Evolutionary conservation across 2,888 invertebrate species (phyloP), one percentile per base, ranked within the genome.

Genomic region (Luffia ferchaultella): DNA sequence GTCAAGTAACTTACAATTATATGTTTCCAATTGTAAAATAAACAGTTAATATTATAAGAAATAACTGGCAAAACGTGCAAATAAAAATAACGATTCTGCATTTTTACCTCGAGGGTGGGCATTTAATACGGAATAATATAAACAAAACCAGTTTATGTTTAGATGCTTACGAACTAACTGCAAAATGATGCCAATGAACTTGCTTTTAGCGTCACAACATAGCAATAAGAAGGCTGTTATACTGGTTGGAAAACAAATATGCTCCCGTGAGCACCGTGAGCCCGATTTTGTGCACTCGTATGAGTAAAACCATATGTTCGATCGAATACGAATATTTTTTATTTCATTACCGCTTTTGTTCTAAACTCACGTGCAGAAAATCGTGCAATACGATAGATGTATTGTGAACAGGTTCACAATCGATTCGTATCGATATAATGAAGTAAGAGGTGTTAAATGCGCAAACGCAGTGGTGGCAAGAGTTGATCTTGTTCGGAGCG

Each of bases 161-260:
- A 12, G 30, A 30, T 30, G 12, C 30, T 7, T 12, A 49, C n/a
- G 70, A 73, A 74, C 76, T 80, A 80, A 80, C 80, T 78, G 82
- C 80, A 79, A 76, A 65, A 70, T 58, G 67, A 68, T 65, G 78
- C 66, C 82, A 80, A 79, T 73, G 82, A 80, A 80, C 82, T 70
- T 64, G 62, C 67, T 16, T 48, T 42, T 60, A 67, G 67, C 67
- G 66, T 68, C 65, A 60, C 63, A 58, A 58, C 57, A 55, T 51
- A 56, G 52, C 53, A 58, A 59, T 58, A 58, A 59, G 62, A 66
- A 73, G 72, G 72, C 72, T 70, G 77, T 72, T 67, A 67, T 67
- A 68, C 82, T 66, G 75, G 78, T 78, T 77, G 64, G 66, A 63
- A 75, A 75, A 70, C 65, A 71, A 69, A 71, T 58, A 58, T 50